phyloP scores from a whole-genome alignment of 2,113 vertebrate species.

The Caracal caracal region DNA sequence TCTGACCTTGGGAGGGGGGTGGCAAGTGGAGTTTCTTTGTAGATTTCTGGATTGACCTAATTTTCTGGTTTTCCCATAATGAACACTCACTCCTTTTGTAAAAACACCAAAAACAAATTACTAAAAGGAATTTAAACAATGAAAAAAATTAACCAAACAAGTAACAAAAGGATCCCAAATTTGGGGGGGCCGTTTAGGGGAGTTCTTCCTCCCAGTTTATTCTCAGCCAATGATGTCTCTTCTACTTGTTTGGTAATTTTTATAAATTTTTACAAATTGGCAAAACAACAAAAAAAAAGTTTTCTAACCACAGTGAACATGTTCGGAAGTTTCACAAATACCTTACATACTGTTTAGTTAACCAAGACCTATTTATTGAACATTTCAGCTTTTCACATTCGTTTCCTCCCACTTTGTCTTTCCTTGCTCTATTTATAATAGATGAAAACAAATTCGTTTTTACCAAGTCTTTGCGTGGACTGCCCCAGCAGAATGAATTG shows the following conservation, averaged over 20 bases:
- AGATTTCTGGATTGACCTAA: neutral
- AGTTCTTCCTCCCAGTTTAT: neutral
- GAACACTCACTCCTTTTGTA: neutral
- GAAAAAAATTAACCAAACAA: neutral
- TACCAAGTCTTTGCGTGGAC: neutral
- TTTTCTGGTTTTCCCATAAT: neutral
- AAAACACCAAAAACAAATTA: neutral
- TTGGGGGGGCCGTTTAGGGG: neutral
- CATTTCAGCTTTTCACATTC: neutral
- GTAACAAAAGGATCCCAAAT: neutral
- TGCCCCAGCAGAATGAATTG: neutral
- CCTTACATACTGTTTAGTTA: neutral
- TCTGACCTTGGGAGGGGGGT: neutral
- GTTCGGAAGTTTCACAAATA: neutral
- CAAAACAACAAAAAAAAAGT: neutral
- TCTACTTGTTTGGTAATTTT: neutral
- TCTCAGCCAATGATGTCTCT: conserved; percentile 16
- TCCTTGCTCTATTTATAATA: neutral
- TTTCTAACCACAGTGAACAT: neutral
- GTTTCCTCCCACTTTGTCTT: neutral
- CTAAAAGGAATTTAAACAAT: conserved; percentile 18
- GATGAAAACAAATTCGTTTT: neutral
- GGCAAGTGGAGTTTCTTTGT: neutral
- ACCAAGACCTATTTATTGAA: neutral
- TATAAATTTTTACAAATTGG: neutral